A percentile compares a stretch with the other conserved stretches of the same genome.
Evolutionary conservation across 2,888 invertebrate genomes (phyloP).

Genomic region (Campoplex nolae): DNA sequence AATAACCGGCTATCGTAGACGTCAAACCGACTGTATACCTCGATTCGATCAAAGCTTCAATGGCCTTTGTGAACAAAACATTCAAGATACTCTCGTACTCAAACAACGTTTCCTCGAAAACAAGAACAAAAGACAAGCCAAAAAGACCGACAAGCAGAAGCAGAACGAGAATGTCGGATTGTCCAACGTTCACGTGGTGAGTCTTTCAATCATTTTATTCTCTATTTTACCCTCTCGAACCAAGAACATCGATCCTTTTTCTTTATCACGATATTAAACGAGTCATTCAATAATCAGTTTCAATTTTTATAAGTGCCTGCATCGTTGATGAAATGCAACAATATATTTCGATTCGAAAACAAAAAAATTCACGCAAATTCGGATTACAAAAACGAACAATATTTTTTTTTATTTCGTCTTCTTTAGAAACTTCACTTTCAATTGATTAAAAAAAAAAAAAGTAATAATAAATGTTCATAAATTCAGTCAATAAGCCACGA

Average conservation of each 20-base stretch:
- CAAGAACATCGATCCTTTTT: too few species aligned
- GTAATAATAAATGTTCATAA: neutral
- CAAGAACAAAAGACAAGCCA: conserved; percentile 94
- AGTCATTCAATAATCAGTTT: too few species aligned
- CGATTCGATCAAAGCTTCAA: conserved; percentile 95
- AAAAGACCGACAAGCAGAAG: conserved; percentile 90
- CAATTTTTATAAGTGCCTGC: too few species aligned
- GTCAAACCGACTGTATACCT: conserved; percentile 94
- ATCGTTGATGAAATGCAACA: too few species aligned
- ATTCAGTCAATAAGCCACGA: neutral
- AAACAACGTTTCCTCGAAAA: conserved; percentile 96
- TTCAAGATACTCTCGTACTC: conserved; percentile 94
- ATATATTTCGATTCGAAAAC: too few species aligned
- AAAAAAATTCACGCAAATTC: too few species aligned
- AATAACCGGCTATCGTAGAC: conserved; percentile 94
- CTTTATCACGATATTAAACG: too few species aligned
- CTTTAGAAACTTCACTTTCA: neutral
- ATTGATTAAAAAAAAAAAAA: neutral
- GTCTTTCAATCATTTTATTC: conserved; percentile 52
- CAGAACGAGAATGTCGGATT: conserved; percentile 87
- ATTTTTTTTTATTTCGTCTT: neutral
- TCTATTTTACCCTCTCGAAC: too few species aligned
- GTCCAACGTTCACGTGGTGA: conserved; percentile 84
- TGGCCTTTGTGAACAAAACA: conserved; percentile 95
- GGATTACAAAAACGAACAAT: too few species aligned